phyloP scores from a whole-genome alignment of 92 coral and sea anemone genomes.

The Palythoa heliodiscus region DNA sequence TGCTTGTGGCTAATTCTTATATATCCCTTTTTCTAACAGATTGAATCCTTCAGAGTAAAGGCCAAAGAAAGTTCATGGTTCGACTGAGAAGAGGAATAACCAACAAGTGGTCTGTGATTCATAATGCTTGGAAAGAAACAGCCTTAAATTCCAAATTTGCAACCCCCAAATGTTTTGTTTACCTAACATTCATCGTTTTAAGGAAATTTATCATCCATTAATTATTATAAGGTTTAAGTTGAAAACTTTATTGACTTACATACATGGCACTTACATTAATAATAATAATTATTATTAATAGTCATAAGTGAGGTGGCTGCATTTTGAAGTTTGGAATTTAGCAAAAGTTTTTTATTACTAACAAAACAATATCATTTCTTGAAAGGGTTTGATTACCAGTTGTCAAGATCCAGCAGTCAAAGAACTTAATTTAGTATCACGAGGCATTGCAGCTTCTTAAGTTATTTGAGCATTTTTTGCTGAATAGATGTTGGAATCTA shows the following conservation, averaged over 20 bases:
- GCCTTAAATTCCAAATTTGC: neutral
- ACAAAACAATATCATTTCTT: too few species aligned
- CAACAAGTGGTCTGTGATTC: neutral
- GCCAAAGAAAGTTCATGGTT: conserved; percentile 93
- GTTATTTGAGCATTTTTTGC: too few species aligned
- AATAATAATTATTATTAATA: neutral
- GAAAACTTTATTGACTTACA: neutral
- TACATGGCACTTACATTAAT: too few species aligned
- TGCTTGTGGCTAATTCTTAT: neutral
- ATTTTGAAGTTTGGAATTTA: too few species aligned
- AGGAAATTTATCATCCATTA: neutral
- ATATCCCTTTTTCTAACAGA: conserved; percentile 51
- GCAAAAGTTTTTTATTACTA: too few species aligned
- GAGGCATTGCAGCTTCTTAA: too few species aligned
- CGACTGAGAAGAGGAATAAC: conserved; percentile 43
- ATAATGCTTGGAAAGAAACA: neutral
- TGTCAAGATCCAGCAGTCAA: too few species aligned
- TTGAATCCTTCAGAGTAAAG: conserved; percentile 84
- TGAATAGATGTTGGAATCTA: too few species aligned
- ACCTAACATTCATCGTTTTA: neutral
- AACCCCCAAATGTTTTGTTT: neutral
- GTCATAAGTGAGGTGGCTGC: neutral
- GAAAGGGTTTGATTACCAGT: too few species aligned
- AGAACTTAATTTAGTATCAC: too few species aligned
- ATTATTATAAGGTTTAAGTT: neutral